phyloP scores from a whole-genome alignment of 2,888 invertebrate species.

The Leptothorax acervorum region DNA sequence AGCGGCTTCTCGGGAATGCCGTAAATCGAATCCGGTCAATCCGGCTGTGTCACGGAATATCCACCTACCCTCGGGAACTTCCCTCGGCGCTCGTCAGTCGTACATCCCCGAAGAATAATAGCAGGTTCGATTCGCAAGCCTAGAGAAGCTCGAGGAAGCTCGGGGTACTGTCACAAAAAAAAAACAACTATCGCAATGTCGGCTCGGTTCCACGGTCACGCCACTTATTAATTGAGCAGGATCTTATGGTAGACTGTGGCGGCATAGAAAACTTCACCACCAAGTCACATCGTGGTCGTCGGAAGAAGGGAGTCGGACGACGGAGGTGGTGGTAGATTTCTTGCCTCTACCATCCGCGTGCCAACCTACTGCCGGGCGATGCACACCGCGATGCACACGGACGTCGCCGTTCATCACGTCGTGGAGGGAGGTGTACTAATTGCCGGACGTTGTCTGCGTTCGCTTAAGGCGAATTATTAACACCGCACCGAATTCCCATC shows the following conservation, averaged over 20 bases:
- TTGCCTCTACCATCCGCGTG: slow-evolving; percentile 69
- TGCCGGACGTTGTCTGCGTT: slow-evolving; percentile 65
- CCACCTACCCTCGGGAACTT: slow-evolving; percentile 66
- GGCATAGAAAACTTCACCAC: slow-evolving; percentile 69
- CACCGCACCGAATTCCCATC: slow-evolving; percentile 58
- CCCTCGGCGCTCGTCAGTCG: slow-evolving; percentile 55
- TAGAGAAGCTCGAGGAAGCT: background rate
- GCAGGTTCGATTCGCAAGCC: background rate
- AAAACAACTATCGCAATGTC: background rate
- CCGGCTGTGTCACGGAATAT: slow-evolving; percentile 20
- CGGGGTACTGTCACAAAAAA: background rate
- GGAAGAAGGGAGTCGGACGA: slow-evolving; percentile 71
- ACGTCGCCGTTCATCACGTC: background rate
- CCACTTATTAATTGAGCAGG: slow-evolving; percentile 81
- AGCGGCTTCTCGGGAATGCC: background rate
- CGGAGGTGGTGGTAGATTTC: slow-evolving; percentile 69
- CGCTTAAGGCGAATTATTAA: slow-evolving; percentile 53
- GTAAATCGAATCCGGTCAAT: background rate
- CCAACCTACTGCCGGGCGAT: slow-evolving; percentile 38
- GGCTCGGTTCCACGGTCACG: slow-evolving; percentile 45
- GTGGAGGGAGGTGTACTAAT: slow-evolving; percentile 66
- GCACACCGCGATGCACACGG: background rate
- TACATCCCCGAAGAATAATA: slow-evolving; percentile 58
- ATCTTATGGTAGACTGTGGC: slow-evolving; percentile 79
- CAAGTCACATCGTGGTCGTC: slow-evolving; percentile 53